Conservation (phyloP, 2,888 invertebrate genomes). For the Chloroclystis v-ata region DNA sequence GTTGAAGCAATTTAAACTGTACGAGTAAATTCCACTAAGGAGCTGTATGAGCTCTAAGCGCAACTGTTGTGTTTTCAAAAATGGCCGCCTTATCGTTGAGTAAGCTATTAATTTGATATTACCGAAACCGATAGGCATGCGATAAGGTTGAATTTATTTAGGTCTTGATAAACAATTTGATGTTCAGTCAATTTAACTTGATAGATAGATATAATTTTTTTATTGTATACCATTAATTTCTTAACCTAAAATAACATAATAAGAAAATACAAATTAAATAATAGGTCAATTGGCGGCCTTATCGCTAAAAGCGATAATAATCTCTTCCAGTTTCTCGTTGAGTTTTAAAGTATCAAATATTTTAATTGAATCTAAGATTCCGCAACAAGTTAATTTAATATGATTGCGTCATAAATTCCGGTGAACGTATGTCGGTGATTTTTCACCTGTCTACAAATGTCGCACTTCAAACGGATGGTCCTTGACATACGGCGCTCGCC, state of each 20-base stretch:
- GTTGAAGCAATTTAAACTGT: conserved; percentile 13
- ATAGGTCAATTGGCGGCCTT: too few species aligned
- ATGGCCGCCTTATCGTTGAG: conserved; percentile 5
- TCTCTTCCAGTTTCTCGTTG: too few species aligned
- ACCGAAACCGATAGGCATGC: conserved; percentile 7
- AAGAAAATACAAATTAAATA: too few species aligned
- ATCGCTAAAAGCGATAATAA: too few species aligned
- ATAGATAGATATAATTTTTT: too few species aligned
- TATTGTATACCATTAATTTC: too few species aligned
- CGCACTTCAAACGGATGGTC: conserved; percentile 15
- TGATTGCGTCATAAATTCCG: conserved; percentile 9
- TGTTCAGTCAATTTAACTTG: neutral
- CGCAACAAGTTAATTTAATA: conserved; percentile 10
- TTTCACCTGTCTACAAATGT: conserved; percentile 18
- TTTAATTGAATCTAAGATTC: conserved; percentile 11
- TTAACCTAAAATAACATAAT: too few species aligned
- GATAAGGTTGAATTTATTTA: conserved; percentile 12
- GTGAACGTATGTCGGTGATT: conserved; percentile 21
- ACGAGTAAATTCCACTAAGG: conserved; percentile 8
- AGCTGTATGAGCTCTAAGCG: neutral
- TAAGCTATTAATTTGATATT: conserved; percentile 6
- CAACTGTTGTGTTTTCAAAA: neutral
- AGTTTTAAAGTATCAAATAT: too few species aligned
- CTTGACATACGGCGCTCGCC: conserved; percentile 25
- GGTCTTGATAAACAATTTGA: conserved; percentile 9